Percentiles rank a stretch among this genome's conserved stretches.
Conservation (phyloP, 2,113 vertebrate species). For the Verasper variegatus region DNA sequence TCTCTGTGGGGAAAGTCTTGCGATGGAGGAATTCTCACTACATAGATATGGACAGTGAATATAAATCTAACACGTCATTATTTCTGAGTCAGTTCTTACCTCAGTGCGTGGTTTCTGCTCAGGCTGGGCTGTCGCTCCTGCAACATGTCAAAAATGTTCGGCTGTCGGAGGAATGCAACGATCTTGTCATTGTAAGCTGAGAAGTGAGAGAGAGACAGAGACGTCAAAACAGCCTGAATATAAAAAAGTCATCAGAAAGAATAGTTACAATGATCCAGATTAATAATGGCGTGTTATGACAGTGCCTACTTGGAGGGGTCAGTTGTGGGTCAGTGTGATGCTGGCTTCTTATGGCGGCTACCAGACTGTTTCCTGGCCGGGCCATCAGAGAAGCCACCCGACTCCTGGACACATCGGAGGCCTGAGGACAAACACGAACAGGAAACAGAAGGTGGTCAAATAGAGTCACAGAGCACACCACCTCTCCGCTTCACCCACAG, state of each 20-base stretch:
- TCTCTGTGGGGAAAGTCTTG: too few relatives aligned
- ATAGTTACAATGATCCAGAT: background rate
- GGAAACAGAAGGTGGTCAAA: background rate
- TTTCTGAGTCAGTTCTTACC: slow-evolving; percentile 76
- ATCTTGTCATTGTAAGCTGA: slow-evolving; percentile 99
- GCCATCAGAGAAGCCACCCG: slow-evolving; percentile 89
- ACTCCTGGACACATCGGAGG: slow-evolving; percentile 95
- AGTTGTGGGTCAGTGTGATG: slow-evolving; percentile 87
- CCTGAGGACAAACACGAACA: slow-evolving; percentile 77
- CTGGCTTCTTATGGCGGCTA: slow-evolving; percentile 92
- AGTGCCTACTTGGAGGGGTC: slow-evolving; percentile 69
- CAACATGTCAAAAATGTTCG: slow-evolving; percentile 97
- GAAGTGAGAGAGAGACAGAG: background rate
- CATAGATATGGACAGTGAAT: background rate
- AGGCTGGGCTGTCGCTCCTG: slow-evolving; percentile 96
- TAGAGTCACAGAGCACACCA: background rate
- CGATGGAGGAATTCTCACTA: too few relatives aligned
- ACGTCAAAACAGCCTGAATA: background rate
- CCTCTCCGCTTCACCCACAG: too few relatives aligned
- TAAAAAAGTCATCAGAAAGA: background rate
- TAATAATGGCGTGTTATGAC: background rate
- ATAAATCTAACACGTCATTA: background rate
- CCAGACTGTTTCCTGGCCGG: slow-evolving; percentile 90
- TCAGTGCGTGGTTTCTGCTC: slow-evolving; percentile 92
- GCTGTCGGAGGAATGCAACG: slow-evolving; percentile 96